Base-by-base conservation (phyloP, 2,888 invertebrate genomes). In the Diarsia rubi region DNA sequence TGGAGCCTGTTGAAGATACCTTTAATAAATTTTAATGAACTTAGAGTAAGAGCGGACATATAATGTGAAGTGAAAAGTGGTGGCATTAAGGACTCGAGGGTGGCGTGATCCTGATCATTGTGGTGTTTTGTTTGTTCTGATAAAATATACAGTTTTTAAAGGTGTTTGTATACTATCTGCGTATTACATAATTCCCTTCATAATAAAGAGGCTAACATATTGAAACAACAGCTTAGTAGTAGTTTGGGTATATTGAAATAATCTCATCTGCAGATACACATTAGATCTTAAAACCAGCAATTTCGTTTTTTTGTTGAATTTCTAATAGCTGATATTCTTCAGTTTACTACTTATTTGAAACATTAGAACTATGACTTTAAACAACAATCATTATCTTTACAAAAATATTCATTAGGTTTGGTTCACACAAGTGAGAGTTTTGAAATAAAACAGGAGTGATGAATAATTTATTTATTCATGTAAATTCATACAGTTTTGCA, bases 1-100 rank as follows among this genome's bases (percentile, higher is more conserved):
- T 68, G 79, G 76, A 80, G 68, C 76, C 76, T 79, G 78, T 86
- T 73, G 81, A 78, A 85, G 75, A 81, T 90, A 89, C 91, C 88
- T 88, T 90, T 89, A 89, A 82, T 90, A 89, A 87, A 89, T 69
- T 76, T 75, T 91, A 91, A 88, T 88, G 87, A 89, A 88, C 74
- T 85, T 88, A 88, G 86, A 78, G 60, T 90, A 88, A 88, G 88
- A 70, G 82, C 83, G 88, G 91, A 92, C 91, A 92, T 91, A 86
- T 89, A 87, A 92, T 91, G 91, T 92, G 91, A 92, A 88, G 89
- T 90, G 91, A 83, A 78, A 89, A 90, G 88, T 89, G 88, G 81
- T 82, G 88, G 81, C 79, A 78, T 69, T 82, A 67, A 65, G 78
- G 83, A 82, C 83, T 82, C 81, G 77, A 77, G 81, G 76, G 70